A percentile compares a stretch with the other conserved stretches of the same genome.
Conservation (phyloP, 92 coral and sea anemone genomes). For the Porites divaricata region DNA sequence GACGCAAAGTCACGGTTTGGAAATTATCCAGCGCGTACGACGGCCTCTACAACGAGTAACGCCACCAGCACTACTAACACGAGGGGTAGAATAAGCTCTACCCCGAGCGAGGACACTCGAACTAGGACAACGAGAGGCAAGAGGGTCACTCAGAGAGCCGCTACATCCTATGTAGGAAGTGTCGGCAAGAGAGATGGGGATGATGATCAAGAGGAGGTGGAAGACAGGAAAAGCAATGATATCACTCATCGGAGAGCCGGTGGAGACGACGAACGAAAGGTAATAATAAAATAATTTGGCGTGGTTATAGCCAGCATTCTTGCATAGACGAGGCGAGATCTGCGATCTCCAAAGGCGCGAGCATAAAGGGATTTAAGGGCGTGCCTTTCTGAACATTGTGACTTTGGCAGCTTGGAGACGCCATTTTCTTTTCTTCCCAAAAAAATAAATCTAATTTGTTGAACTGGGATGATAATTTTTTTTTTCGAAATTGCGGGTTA, state of each 20-base stretch:
- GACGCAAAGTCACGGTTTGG: slow-evolving; percentile 58
- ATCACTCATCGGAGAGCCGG: slow-evolving; percentile 14
- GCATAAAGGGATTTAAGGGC: too few species aligned
- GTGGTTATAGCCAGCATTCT: too few species aligned
- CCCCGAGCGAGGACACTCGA: slow-evolving; percentile 70
- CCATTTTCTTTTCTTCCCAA: too few species aligned
- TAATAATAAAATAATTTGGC: neutral
- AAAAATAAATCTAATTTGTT: too few species aligned
- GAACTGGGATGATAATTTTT: too few species aligned
- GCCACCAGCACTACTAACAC: slow-evolving; percentile 57
- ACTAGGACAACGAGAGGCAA: slow-evolving; percentile 57
- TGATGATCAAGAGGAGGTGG: slow-evolving; percentile 42
- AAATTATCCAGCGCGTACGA: slow-evolving; percentile 74
- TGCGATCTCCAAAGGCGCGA: too few species aligned
- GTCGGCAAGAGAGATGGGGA: slow-evolving; percentile 61
- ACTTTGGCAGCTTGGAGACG: too few species aligned
- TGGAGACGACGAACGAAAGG: slow-evolving; percentile 38
- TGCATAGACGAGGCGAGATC: too few species aligned
- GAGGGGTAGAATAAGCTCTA: slow-evolving; percentile 58
- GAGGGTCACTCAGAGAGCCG: slow-evolving; percentile 72
- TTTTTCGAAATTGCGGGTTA: too few species aligned
- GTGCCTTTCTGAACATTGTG: too few species aligned
- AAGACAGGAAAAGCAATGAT: slow-evolving; percentile 28
- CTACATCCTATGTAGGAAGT: slow-evolving; percentile 70
- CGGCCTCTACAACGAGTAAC: slow-evolving; percentile 77